Evolutionary conservation across 92 coral and sea anemone genomes (phyloP).

Genomic region (Palythoa grandiflora): DNA sequence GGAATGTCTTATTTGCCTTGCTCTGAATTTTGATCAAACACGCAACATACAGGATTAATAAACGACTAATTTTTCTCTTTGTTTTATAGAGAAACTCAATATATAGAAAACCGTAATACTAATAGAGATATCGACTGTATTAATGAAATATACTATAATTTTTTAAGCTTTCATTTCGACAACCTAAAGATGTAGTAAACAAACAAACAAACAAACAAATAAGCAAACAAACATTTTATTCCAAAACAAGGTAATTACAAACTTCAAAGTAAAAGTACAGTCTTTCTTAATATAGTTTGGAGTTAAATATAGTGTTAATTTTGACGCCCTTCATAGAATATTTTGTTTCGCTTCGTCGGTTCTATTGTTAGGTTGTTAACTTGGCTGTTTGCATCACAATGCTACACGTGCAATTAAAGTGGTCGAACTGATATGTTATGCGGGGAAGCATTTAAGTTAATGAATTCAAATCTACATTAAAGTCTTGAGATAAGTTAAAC

Average conservation of each 20-base stretch:
- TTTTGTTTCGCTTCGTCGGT: constrained; percentile 23
- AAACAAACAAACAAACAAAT: too few species aligned
- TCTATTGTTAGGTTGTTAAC: constrained; percentile 7
- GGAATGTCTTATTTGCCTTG: background rate
- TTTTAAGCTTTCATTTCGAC: background rate
- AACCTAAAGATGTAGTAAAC: constrained; percentile 14
- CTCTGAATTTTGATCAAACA: background rate
- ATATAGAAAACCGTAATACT: background rate
- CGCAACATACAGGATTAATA: background rate
- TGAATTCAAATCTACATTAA: constrained; percentile 12
- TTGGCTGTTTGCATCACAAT: constrained; percentile 24
- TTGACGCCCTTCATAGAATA: background rate
- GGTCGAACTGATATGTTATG: background rate
- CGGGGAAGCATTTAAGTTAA: constrained; percentile 16
- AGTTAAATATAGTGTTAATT: background rate
- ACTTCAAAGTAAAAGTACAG: background rate
- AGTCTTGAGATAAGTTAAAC: constrained; percentile 9
- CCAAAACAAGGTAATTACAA: background rate
- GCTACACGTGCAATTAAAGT: constrained; percentile 18
- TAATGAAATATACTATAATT: background rate
- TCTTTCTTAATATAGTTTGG: background rate
- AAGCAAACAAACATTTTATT: background rate
- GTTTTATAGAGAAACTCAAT: background rate
- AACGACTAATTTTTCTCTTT: background rate
- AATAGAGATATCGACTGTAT: background rate